phyloP scores from a whole-genome alignment of 37 sponge, comb jelly and placozoan species.

The Halichondria panicea region DNA sequence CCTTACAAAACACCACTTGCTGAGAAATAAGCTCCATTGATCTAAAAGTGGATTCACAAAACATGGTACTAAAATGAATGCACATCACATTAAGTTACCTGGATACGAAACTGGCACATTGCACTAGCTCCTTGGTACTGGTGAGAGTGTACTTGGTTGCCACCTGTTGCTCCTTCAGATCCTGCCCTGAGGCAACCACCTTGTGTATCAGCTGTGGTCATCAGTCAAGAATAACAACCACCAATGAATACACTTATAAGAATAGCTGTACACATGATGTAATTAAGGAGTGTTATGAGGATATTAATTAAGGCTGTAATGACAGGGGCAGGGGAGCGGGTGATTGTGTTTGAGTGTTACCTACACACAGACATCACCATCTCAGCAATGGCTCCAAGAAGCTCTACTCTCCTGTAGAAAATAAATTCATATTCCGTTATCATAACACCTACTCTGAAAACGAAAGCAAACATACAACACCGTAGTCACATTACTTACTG shows the following conservation, averaged over 20 bases:
- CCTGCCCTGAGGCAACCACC: no score
- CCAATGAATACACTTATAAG: not conserved
- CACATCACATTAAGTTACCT: not conserved
- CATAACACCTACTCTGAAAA: no score
- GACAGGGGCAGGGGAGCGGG: conserved; percentile 14
- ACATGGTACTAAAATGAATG: not conserved
- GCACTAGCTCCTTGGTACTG: not conserved
- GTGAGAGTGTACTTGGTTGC: no score
- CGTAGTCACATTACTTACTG: no score
- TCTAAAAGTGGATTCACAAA: conserved; percentile 10
- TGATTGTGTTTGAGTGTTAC: conserved; percentile 3
- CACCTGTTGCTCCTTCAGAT: no score
- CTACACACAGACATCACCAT: conserved; percentile 24
- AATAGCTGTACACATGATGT: not conserved
- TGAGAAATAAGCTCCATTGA: conserved; percentile 12
- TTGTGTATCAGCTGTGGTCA: no score
- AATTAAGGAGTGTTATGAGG: not conserved
- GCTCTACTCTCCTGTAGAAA: not conserved
- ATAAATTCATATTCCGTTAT: not conserved
- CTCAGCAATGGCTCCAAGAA: conserved; percentile 10
- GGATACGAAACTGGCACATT: not conserved
- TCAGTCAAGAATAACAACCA: not conserved
- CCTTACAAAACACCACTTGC: conserved; percentile 6
- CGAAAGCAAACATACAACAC: no score
- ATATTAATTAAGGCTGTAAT: conserved; percentile 30